These are phyloP conservation scores for Thunnus maccoyii DNA, from an alignment of 2,113 vertebrate genomes.

Conservation along the genomic window DNA sequence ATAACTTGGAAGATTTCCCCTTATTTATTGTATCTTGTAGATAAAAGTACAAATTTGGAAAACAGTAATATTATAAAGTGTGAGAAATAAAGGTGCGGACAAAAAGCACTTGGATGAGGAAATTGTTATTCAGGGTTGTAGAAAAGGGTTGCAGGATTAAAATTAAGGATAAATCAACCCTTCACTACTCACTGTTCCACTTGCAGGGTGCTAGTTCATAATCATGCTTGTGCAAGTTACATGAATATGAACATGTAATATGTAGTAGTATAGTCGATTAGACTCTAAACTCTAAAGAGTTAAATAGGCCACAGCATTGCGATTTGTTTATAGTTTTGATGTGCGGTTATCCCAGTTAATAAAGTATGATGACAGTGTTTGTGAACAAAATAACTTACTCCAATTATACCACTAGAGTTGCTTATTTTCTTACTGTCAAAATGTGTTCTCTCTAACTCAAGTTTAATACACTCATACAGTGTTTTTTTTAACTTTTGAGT, in stretches of 20 bases:
- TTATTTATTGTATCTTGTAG: too few relatives aligned
- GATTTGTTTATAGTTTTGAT: neutral
- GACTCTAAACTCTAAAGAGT: neutral
- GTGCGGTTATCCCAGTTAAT: neutral
- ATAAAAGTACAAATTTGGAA: too few relatives aligned
- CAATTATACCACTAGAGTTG: neutral
- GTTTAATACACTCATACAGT: neutral
- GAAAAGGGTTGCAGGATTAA: neutral
- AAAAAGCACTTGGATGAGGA: too few relatives aligned
- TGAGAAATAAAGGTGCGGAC: neutral
- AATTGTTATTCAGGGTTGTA: too few relatives aligned
- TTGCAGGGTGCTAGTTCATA: neutral
- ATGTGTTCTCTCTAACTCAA: neutral
- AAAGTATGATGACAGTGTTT: neutral
- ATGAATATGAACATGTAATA: neutral
- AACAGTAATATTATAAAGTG: neutral
- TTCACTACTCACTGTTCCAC: neutral
- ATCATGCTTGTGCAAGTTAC: neutral
- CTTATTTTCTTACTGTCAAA: neutral
- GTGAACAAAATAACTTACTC: constrained; percentile 3
- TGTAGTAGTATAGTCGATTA: neutral
- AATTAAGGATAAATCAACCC: neutral
- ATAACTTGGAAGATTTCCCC: neutral
- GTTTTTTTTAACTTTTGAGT: constrained; percentile 4
- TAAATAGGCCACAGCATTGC: neutral